A percentile compares a stretch with the other conserved stretches of the same genome.
Evolutionary conservation across 2,888 invertebrate species (phyloP).

Genomic region (Mesorhabditis spiculigera): DNA sequence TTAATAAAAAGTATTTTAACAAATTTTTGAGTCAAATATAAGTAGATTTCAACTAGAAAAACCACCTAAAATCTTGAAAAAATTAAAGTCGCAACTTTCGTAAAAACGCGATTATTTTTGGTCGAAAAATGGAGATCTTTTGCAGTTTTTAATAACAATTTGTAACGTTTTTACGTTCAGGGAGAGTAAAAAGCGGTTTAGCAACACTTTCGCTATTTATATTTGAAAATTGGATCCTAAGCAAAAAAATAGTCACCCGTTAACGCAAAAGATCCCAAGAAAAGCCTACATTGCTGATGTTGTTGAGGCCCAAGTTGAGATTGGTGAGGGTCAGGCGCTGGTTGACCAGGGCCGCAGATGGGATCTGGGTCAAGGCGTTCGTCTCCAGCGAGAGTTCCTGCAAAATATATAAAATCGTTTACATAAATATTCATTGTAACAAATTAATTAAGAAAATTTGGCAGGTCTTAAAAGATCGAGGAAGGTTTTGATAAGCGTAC

Average conservation of each 20-base stretch:
- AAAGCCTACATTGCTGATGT: constrained; percentile 35
- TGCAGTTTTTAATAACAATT: too few relatives aligned
- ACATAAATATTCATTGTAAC: too few relatives aligned
- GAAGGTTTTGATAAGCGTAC: constrained; percentile 25
- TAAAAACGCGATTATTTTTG: too few relatives aligned
- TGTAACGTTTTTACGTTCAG: too few relatives aligned
- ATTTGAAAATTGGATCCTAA: background rate
- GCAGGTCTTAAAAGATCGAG: constrained; percentile 4
- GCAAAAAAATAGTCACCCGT: background rate
- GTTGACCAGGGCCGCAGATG: constrained; percentile 48
- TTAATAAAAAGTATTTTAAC: constrained; percentile 5
- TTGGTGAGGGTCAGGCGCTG: constrained; percentile 51
- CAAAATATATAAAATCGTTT: too few relatives aligned
- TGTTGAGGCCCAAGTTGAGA: constrained; percentile 56
- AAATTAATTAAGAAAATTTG: too few relatives aligned
- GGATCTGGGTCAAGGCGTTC: constrained; percentile 51
- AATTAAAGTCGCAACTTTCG: background rate
- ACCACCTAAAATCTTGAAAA: background rate
- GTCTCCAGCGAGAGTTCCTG: constrained; percentile 57
- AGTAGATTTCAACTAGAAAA: background rate
- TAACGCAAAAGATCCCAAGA: background rate
- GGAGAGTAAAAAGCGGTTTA: too few relatives aligned
- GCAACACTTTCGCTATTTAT: too few relatives aligned
- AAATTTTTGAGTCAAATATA: constrained; percentile 18
- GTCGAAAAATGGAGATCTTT: too few relatives aligned